Conservation (phyloP, 2,888 invertebrate species). For the Drosophila ustulata region DNA sequence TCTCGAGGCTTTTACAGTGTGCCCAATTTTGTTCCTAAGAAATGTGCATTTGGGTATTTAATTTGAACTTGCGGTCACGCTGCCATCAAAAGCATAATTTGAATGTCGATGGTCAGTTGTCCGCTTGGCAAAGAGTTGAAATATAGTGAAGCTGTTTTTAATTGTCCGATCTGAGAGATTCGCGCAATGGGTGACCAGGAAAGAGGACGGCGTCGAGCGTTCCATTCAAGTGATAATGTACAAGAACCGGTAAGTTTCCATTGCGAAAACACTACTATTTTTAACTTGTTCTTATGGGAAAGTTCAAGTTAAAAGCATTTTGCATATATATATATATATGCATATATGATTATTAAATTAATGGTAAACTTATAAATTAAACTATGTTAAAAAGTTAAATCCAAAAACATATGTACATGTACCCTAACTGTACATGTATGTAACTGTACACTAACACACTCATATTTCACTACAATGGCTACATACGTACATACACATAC, state of each 20-base stretch:
- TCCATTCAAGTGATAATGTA: not conserved
- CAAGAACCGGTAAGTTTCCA: constrained; percentile 37
- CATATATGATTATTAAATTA: too few species aligned
- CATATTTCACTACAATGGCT: too few species aligned
- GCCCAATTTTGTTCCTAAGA: not conserved
- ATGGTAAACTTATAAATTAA: too few species aligned
- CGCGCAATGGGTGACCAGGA: constrained; percentile 39
- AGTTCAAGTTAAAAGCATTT: not conserved
- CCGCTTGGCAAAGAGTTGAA: not conserved
- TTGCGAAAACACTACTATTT: too few species aligned
- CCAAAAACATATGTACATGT: too few species aligned
- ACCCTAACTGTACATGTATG: too few species aligned
- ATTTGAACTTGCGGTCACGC: not conserved
- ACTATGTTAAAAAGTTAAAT: too few species aligned
- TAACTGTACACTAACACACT: too few species aligned
- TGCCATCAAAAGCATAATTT: not conserved
- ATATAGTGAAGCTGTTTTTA: not conserved
- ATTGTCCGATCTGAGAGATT: too few species aligned
- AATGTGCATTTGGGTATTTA: not conserved
- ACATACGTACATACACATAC: too few species aligned
- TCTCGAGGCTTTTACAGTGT: not conserved
- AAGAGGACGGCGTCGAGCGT: constrained; percentile 46
- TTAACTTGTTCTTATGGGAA: not conserved
- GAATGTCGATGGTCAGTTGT: not conserved
- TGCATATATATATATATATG: too few species aligned